phyloP scores from a whole-genome alignment of 2,113 vertebrate species.

The Pterocles burchelli region DNA sequence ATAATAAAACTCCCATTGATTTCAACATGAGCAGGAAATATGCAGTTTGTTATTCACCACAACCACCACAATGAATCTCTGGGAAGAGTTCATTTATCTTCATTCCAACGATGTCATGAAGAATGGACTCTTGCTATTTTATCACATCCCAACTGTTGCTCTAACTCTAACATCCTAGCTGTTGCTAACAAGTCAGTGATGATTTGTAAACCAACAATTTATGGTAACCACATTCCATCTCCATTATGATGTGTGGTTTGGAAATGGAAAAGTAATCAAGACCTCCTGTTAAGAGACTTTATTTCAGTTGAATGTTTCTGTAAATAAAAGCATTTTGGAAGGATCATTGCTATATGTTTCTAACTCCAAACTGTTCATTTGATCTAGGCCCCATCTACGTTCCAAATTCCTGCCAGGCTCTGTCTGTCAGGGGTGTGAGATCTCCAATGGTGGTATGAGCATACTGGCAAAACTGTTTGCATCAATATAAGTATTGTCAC shows the following conservation, averaged over 20 bases:
- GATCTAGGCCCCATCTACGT: neutral
- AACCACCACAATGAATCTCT: constrained; percentile 62
- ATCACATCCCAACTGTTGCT: constrained; percentile 68
- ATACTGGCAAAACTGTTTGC: neutral
- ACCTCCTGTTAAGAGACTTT: constrained; percentile 66
- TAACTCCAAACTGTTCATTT: constrained; percentile 37
- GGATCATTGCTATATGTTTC: constrained; percentile 48
- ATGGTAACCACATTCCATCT: constrained; percentile 66
- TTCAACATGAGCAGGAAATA: constrained; percentile 68
- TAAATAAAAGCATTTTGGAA: constrained; percentile 60
- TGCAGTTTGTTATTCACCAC: constrained; percentile 59
- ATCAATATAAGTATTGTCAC: constrained; percentile 21
- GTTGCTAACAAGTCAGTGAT: constrained; percentile 70
- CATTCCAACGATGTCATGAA: constrained; percentile 57
- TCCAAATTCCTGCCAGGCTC: constrained; percentile 33
- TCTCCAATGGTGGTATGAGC: neutral
- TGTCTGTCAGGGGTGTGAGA: constrained; percentile 7
- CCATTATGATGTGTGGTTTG: constrained; percentile 68
- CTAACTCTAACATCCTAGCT: constrained; percentile 60
- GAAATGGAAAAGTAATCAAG: constrained; percentile 72
- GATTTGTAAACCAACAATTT: constrained; percentile 72
- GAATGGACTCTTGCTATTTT: constrained; percentile 58
- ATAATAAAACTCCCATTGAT: constrained; percentile 63
- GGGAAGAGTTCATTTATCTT: constrained; percentile 65
- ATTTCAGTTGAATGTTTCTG: constrained; percentile 61